phyloP scores from a whole-genome alignment of 2,888 invertebrate genomes.

The Conops quadrifasciatus region DNA sequence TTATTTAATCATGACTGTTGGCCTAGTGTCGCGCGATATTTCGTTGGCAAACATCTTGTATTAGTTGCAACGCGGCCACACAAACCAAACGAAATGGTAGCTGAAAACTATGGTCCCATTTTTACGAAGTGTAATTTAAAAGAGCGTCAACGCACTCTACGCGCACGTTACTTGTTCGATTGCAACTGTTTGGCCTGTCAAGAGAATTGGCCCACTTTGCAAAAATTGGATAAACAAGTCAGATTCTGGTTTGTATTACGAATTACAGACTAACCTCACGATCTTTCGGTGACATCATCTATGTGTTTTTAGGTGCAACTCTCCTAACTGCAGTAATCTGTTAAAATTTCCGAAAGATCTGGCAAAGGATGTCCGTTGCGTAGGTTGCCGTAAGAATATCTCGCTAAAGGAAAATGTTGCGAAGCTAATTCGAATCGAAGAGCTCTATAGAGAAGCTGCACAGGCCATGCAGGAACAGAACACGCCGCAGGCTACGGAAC shows the following conservation, averaged over 20 bases:
- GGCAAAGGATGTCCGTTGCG: slow-evolving; percentile 66
- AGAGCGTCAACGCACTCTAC: slow-evolving; percentile 72
- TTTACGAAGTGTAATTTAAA: slow-evolving; percentile 70
- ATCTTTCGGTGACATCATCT: background rate
- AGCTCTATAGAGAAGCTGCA: slow-evolving; percentile 66
- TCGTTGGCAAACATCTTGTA: slow-evolving; percentile 77
- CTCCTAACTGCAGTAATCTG: slow-evolving; percentile 65
- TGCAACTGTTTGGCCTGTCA: slow-evolving; percentile 78
- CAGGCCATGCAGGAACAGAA: slow-evolving; percentile 67
- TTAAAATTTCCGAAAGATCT: slow-evolving; percentile 66
- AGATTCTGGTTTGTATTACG: slow-evolving; percentile 55
- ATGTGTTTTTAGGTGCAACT: slow-evolving; percentile 67
- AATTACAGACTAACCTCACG: background rate
- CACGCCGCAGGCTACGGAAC: slow-evolving; percentile 67
- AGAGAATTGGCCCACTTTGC: slow-evolving; percentile 78
- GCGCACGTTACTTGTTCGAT: slow-evolving; percentile 80
- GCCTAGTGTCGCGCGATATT: slow-evolving; percentile 80
- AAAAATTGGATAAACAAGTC: slow-evolving; percentile 68
- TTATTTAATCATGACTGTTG: slow-evolving; percentile 87
- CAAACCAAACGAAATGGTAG: slow-evolving; percentile 72
- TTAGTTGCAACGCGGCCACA: slow-evolving; percentile 75
- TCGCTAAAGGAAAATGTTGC: slow-evolving; percentile 65
- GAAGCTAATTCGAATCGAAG: slow-evolving; percentile 66
- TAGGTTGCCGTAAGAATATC: slow-evolving; percentile 67
- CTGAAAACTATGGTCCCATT: slow-evolving; percentile 86